Conservation (phyloP, 2,888 invertebrate species). For the Dicyrtoma fusca region DNA sequence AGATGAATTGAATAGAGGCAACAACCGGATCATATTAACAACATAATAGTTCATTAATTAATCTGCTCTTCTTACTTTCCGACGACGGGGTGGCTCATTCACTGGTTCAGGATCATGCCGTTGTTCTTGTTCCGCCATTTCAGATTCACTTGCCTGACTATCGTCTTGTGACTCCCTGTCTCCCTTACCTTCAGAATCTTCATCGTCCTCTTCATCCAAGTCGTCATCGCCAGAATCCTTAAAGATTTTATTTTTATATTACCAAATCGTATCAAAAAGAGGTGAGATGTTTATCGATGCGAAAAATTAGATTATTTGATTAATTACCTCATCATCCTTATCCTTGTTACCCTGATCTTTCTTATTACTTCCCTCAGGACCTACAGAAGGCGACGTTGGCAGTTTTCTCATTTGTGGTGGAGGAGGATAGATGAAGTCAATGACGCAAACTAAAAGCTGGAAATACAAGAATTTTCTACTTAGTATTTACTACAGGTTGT, state of each 20-base stretch:
- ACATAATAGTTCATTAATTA: conserved; percentile 18
- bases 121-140: neutral
- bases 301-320: neutral
- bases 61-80: conserved; percentile 52
- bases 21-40: no score
- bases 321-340: no score
- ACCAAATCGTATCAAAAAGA: no score
- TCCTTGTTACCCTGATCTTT: neutral
- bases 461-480: no score
- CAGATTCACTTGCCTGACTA: conserved; percentile 15
- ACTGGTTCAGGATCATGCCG: conserved; percentile 56
- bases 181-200: conserved; percentile 69
- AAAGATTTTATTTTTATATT: neutral
- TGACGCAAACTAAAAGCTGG: conserved; percentile 79
- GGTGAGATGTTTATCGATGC: no score
- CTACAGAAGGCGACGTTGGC: neutral
- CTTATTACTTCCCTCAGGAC: neutral
- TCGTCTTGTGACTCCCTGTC: conserved; percentile 22
- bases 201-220: conserved; percentile 69
- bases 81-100: conserved; percentile 39
- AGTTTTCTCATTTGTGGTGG: neutral
- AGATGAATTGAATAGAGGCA: no score
- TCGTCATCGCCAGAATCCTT: conserved; percentile 62
- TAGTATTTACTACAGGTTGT: no score
- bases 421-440: conserved; percentile 66